These are phyloP conservation scores for Acanthornis magna DNA, from an alignment of 2,797 vertebrate genomes.

Conservation along the genomic window DNA sequence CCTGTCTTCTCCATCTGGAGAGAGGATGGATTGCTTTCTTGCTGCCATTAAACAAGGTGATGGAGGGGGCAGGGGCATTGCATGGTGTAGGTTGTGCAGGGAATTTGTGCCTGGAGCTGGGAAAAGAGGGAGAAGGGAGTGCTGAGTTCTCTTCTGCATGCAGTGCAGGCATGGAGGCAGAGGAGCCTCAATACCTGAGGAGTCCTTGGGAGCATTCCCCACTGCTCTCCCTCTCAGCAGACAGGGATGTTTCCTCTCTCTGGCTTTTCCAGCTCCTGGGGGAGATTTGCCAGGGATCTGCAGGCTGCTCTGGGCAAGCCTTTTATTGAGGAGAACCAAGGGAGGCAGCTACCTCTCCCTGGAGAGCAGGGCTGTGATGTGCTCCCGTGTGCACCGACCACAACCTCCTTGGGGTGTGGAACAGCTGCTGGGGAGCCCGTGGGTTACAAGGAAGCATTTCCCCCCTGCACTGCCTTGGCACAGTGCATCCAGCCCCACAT, in stretches of 20 bases:
- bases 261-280: background rate
- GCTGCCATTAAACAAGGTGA: background rate
- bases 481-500: background rate
- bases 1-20: slow-evolving; percentile 11
- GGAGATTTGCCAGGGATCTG: background rate
- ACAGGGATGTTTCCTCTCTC: background rate
- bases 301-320: background rate
- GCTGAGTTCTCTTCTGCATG: background rate
- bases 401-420: background rate
- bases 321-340: rapidly evolving
- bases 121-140: background rate
- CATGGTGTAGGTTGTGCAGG: background rate
- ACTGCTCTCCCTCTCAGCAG: background rate
- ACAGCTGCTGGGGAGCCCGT: background rate
- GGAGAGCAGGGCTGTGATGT: background rate
- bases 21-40: slow-evolving; percentile 18
- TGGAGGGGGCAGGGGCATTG: background rate
- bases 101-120: background rate
- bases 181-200: rapidly evolving
- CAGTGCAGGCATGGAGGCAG: background rate
- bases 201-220: rapidly evolving
- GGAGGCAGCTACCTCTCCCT: background rate
- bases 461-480: background rate
- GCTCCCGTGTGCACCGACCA: too few relatives aligned
- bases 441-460: background rate